Evolutionary conservation across 2,888 invertebrate genomes (phyloP).

Genomic region (Hydrotaea cyrtoneurina): DNA sequence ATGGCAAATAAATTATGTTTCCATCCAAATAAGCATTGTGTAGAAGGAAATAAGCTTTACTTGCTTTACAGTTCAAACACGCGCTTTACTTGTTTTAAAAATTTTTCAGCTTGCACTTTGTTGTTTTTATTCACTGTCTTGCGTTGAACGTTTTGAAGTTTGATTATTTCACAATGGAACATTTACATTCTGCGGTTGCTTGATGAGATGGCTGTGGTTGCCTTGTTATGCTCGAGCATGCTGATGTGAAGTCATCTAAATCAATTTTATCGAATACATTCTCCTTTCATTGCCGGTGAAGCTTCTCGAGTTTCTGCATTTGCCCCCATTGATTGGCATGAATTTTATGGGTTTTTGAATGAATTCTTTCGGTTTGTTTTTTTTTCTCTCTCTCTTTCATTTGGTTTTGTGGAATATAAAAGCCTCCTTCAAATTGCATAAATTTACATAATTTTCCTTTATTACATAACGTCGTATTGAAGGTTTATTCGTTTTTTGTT

Average conservation of each 20-base stretch:
- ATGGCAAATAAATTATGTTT: too few species aligned
- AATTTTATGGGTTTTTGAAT: neutral
- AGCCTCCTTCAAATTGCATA: constrained; percentile 13
- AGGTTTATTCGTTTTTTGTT: neutral
- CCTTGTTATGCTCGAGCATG: neutral
- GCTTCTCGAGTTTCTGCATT: neutral
- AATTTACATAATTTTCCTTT: constrained; percentile 29
- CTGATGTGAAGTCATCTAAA: constrained; percentile 19
- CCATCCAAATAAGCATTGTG: too few species aligned
- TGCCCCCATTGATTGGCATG: neutral
- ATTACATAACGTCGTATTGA: neutral
- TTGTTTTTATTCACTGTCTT: too few species aligned
- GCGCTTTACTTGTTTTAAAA: too few species aligned
- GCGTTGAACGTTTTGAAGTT: too few species aligned
- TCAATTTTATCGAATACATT: constrained; percentile 21
- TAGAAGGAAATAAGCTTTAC: too few species aligned
- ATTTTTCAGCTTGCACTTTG: too few species aligned
- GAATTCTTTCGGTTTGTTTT: neutral
- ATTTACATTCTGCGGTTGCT: too few species aligned
- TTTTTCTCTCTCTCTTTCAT: neutral
- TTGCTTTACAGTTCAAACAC: too few species aligned
- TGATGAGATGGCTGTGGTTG: neutral
- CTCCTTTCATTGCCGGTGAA: too few species aligned
- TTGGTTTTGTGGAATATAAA: neutral
- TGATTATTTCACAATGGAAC: too few species aligned